Conservation (phyloP, 2,113 vertebrate genomes). For the Macheiramphus alcinus region DNA sequence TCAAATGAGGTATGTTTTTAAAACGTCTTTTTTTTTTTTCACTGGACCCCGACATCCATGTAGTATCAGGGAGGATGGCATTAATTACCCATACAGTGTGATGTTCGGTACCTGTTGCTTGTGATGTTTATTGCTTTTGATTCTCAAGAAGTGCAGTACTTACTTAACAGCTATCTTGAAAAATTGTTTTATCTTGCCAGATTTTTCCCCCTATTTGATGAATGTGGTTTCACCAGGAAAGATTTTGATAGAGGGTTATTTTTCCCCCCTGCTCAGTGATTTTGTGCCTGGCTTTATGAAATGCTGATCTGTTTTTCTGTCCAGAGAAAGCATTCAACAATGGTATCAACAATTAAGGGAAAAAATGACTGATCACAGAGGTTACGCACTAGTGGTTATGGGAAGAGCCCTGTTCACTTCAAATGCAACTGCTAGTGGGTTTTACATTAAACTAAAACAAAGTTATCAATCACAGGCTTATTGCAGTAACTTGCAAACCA, state of each 20-base stretch:
- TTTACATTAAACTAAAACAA: constrained; percentile 16
- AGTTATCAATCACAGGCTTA: background rate
- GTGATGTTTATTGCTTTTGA: background rate
- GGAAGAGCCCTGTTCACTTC: background rate
- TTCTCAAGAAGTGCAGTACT: background rate
- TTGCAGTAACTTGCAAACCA: background rate
- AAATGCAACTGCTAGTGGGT: constrained; percentile 3
- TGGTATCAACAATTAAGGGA: background rate
- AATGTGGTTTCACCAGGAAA: background rate
- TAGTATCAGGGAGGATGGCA: background rate
- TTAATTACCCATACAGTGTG: background rate
- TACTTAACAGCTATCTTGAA: background rate
- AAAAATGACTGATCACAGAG: background rate
- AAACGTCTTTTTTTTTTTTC: background rate
- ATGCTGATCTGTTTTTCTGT: background rate
- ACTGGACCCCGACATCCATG: background rate
- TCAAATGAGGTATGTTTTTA: background rate
- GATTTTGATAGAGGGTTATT: background rate
- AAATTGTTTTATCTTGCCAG: background rate
- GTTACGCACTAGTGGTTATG: background rate
- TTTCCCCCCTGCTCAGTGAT: background rate
- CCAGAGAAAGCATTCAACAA: background rate
- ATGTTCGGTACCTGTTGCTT: background rate
- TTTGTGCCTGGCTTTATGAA: constrained; percentile 6
- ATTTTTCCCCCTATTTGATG: background rate